These are phyloP conservation scores for Luidia sarsii DNA, from an alignment of 53 echinoderm and acorn worm species.

Conservation along the genomic window DNA sequence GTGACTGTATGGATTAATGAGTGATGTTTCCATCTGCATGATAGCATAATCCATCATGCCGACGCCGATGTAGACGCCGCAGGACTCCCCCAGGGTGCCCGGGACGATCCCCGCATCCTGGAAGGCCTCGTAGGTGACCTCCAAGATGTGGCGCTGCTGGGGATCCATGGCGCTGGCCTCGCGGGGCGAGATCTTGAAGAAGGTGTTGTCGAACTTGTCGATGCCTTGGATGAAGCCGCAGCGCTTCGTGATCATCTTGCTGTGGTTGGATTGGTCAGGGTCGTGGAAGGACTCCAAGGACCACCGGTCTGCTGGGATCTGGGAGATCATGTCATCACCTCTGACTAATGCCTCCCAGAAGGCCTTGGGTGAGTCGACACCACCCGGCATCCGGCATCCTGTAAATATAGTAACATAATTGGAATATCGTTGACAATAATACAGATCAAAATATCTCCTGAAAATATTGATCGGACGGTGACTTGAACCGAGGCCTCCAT, in stretches of 20 bases:
- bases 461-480: conserved; percentile 22
- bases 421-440: too few species aligned
- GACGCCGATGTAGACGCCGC: conserved; percentile 68
- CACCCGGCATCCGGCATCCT: conserved; percentile 72
- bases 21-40: conserved; percentile 39
- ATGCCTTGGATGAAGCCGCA: conserved; percentile 72
- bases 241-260: conserved; percentile 65
- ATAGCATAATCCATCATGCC: conserved; percentile 67
- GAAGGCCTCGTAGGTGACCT: conserved; percentile 69
- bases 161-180: conserved; percentile 73
- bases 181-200: conserved; percentile 80
- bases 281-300: conserved; percentile 63
- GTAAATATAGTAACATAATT: too few species aligned
- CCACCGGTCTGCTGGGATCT: conserved; percentile 64
- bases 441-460: not conserved
- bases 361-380: conserved; percentile 49
- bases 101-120: conserved; percentile 66
- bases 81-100: conserved; percentile 28
- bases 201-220: conserved; percentile 88
- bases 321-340: conserved; percentile 53
- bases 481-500: too few species aligned
- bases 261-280: conserved; percentile 61
- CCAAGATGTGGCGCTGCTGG: conserved; percentile 61
- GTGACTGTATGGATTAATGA: conserved; percentile 58
- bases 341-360: conserved; percentile 59